Base-by-base conservation (phyloP, 2,888 invertebrate species). In the Erannis defoliaria region DNA sequence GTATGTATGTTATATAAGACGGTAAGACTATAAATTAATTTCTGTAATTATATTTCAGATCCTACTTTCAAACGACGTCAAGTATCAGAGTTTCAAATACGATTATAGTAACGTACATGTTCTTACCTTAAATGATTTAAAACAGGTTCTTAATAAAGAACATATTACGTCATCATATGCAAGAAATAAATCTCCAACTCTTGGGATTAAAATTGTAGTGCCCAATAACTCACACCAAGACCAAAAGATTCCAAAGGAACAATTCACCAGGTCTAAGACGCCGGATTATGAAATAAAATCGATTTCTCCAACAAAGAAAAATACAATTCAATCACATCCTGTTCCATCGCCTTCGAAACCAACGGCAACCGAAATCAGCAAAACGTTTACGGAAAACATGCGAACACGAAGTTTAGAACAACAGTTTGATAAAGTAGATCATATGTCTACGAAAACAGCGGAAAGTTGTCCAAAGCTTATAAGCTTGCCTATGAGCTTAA, bases 91-190 rank as follows among this genome's bases (percentile, higher is more conserved):
- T n/a, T 60, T 18, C 16, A 67, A 42, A 56, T 19, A 19, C 5
- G 40, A 26, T 18, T 18, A 37, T 14, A 35, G 51, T 2, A 38
- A 57, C 29, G 18, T 71, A 31, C 56, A 68, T 16, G 33, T 66
- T 10, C 59, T 63, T 33, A 64, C 68, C 4, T 59, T 66, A 23
- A 33, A 33, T 21, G 55, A 59, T 23, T 42, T 71, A 12, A 60
- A 53, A 55, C 49, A 61, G 2, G 55, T 68, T 18, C 46, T 70
- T 23, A 18, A 18, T 1, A 57, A 53, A 8, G 45, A 16, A 33
- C 2, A 49, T 0, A n/a, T 4, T 8, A 63, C 19, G 45, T 33
- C 16, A 46, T 6, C 9, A 8, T 10, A 19, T 5, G 49, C 9
- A 1, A n/a, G 40, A 8, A 5, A 6, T 14, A 33, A 16, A 19